Evolutionary conservation across 2,797 vertebrate species (phyloP), one percentile per base, ranked within the genome.

Genomic region (Diplodus sargus): DNA sequence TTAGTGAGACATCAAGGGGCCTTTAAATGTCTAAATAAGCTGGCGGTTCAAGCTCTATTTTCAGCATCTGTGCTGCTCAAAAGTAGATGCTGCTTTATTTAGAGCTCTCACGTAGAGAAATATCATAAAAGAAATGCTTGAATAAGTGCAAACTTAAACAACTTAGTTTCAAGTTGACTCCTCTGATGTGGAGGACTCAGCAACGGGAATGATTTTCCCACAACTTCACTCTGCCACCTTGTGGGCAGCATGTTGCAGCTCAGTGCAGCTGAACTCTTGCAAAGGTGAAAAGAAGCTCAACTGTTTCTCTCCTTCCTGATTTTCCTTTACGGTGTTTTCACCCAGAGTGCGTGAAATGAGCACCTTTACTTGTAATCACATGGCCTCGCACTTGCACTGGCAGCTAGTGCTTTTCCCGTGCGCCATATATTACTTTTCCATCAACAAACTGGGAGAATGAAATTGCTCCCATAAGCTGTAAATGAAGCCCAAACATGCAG

Each of bases 221-320:
- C 64, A 83, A 85, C 74, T 89, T 70, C 34, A 84, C 51, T 80
- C 81, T 92, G 91, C 92, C 93, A 88, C 85, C 92, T 92, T 73
- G 90, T 93, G 92, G 92, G 75, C 70, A 81, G 73, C 78, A 13
- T 18, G 14, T 20, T 70, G 17, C 28, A 30, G 22, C 3, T 70
- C 53, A 10, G 34, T 57, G 11, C 16, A 60, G 5, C 3, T 45
- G 0, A n/a, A 71, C 6, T 69, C 6, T 3, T 9, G 7, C 1
- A 62, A 20, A 43, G 2, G 2, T 17, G 34, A 53, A 28, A 5
- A 51, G 3, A 5, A 51, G 3, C 28, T 28, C 3, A 57, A 73
- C 4, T 5, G 39, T 57, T 18, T 61, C 15, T 14, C 43, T 69
- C 52, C 57, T 34, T 45, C 3, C n/a, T 34, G 7, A 34, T 8